phyloP scores from a whole-genome alignment of 2,797 vertebrate genomes.

The Gambelia wislizenii region DNA sequence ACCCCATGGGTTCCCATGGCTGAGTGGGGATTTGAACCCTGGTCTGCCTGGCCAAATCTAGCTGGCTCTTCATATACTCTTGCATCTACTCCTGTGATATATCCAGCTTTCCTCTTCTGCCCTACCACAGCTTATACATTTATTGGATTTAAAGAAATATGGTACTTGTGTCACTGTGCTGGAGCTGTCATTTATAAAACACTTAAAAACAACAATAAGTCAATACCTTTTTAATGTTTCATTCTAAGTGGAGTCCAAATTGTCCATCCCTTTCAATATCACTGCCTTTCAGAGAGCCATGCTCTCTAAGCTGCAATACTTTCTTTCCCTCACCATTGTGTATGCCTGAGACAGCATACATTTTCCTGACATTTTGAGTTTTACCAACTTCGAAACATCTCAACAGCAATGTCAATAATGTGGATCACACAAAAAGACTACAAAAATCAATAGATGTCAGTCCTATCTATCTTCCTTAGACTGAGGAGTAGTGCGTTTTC shows the following conservation, averaged over 20 bases:
- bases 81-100: background rate
- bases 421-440: conserved; percentile 30
- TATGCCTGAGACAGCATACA: background rate
- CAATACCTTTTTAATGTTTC: conserved; percentile 39
- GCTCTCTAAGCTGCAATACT: conserved; percentile 4
- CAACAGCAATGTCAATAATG: conserved; percentile 43
- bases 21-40: no score
- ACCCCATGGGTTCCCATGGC: no score
- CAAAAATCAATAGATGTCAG: conserved; percentile 42
- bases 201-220: conserved; percentile 13
- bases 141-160: background rate
- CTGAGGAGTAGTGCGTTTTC: background rate
- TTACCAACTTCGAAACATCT: conserved; percentile 39
- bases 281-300: background rate
- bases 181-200: background rate
- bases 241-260: conserved; percentile 14
- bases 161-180: background rate
- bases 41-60: no score
- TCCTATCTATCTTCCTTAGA: conserved; percentile 27
- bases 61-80: no score
- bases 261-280: conserved; percentile 10
- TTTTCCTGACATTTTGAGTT: conserved; percentile 26
- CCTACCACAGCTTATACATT: background rate
- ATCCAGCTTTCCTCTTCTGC: background rate
- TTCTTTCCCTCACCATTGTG: background rate